Evolutionary conservation across 2,888 invertebrate genomes (phyloP), one percentile per base, ranked within the genome.

Genomic region (Chydorus sphaericus): DNA sequence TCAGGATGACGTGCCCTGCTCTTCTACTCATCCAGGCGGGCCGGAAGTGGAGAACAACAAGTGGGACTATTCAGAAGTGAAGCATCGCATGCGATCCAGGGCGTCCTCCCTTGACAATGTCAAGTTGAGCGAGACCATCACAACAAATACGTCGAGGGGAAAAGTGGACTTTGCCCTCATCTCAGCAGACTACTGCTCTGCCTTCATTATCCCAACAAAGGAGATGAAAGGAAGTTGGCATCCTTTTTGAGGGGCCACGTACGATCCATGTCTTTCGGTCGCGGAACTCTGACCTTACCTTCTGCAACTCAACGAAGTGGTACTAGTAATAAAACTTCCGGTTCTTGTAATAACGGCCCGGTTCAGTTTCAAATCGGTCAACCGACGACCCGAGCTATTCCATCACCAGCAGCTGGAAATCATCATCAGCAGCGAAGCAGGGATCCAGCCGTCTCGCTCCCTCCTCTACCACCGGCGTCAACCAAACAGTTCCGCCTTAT

Each of bases 401-500:
- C 44, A 28, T 16, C 14, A 3, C 18, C 16, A 8, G 38, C 16
- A 18, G 16, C 10, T 4, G 14, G n/a, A 7, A 18, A 16, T 1
- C 8, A 38, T 14, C 26, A 44, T 10, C 23, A 26, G 16, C 6
- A 39, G 18, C 8, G 39, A 18, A 44, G 44, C 44, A 44, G 44
- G 28, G 23, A 23, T 14, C 44, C 52, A 10, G 11, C 39, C 5
- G 37, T 33, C 20, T 55, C 55, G 53, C 49, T 33, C 53, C 56
- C 55, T 33, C 54, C 54, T 18, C 51, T 16, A 29, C 56, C 54
- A n/a, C 51, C 55, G 28, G 30, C 56, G n/a, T 38, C 54, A 16
- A 36, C 57, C 29, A 62, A 58, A 28, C 62, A 62, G 38, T 66
- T 64, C 58, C 62, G 65, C 51, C 61, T 68, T 56, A 76, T 85